Conservation (phyloP, 2,888 invertebrate genomes). For the Petrolisthes manimaculis region DNA sequence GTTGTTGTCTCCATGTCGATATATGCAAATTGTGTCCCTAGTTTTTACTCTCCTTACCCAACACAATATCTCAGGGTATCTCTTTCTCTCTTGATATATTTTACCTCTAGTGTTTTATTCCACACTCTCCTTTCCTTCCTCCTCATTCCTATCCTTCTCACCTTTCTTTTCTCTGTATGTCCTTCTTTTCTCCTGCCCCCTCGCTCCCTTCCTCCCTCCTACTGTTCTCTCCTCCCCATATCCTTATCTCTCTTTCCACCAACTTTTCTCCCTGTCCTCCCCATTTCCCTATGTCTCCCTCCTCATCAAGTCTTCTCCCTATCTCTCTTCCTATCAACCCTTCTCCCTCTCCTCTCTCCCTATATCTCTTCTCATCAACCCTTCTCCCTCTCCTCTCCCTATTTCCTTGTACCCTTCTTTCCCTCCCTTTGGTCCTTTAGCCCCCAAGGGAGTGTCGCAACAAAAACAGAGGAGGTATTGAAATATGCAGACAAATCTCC, state of each 20-base stretch:
- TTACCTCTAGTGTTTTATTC: not conserved
- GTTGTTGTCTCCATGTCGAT: too few relatives aligned
- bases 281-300: not conserved
- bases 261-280: not conserved
- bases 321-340: not conserved
- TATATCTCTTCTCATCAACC: not conserved
- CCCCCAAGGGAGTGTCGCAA: not conserved
- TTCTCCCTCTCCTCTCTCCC: not conserved
- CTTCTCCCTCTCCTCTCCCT: not conserved
- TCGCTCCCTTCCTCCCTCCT: not conserved
- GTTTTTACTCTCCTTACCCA: too few relatives aligned
- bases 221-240: not conserved
- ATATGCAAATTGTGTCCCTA: too few relatives aligned
- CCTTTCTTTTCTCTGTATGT: not conserved
- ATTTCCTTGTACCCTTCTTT: not conserved
- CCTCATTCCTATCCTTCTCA: not conserved
- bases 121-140: not conserved
- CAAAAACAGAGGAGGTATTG: not conserved
- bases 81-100: not conserved
- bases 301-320: not conserved
- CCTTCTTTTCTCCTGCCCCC: not conserved
- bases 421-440: not conserved
- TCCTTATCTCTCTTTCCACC: not conserved
- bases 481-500: not conserved
- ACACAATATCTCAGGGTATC: too few relatives aligned